A percentile compares a stretch with the other conserved stretches of the same genome.
Conservation (phyloP, 1,140 invertebrate species). For the Tetragonula clypearis region DNA sequence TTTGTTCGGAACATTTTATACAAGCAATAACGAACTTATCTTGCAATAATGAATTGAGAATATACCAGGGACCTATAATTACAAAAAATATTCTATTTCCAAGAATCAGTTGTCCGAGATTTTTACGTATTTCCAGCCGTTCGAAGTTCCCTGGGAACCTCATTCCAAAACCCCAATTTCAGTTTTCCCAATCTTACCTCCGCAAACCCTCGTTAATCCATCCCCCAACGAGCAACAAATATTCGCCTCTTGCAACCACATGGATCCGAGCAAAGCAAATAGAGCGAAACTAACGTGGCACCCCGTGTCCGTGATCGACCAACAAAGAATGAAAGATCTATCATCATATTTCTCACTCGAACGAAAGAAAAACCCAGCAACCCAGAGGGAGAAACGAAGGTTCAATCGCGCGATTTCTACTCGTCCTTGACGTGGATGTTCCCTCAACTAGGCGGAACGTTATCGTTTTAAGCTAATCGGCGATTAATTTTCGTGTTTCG, state of each 20-base stretch:
- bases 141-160: background rate
- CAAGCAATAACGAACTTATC: no score
- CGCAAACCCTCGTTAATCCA: background rate
- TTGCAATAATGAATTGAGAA: no score
- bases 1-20: no score
- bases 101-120: background rate
- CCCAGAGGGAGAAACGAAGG: no score
- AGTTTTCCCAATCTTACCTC: background rate
- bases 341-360: constrained; percentile 5
- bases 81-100: background rate
- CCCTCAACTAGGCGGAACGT: constrained; percentile 42
- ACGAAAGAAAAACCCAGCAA: background rate
- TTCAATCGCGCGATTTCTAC: background rate
- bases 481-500: constrained; percentile 60
- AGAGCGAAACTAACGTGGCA: background rate
- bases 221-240: background rate
- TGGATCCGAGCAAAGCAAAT: background rate
- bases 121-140: background rate
- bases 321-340: background rate
- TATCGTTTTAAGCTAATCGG: constrained; percentile 61
- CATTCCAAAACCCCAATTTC: background rate
- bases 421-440: background rate
- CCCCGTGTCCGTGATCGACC: background rate
- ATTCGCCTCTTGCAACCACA: background rate
- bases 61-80: no score